Evolutionary conservation across 1,140 invertebrate genomes (phyloP).

Genomic region (Vanessa atalanta): DNA sequence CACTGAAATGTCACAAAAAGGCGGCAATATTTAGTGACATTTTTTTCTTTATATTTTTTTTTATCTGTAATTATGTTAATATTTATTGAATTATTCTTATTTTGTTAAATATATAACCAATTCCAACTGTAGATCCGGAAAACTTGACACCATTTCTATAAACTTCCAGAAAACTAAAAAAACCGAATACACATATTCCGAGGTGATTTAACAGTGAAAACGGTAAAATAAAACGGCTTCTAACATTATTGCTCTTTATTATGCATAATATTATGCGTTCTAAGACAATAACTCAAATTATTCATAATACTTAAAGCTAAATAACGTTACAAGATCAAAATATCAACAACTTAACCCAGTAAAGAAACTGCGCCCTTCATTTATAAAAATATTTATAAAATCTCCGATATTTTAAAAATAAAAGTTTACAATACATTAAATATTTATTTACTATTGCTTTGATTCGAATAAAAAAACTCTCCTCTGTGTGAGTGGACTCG

Average conservation of each 20-base stretch:
- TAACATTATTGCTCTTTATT: conserved; percentile 17
- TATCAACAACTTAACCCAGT: conserved; percentile 7
- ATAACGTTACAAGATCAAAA: conserved; percentile 1
- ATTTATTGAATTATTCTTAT: too few species aligned
- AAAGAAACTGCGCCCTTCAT: background rate
- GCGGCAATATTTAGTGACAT: too few species aligned
- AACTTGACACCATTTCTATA: too few species aligned
- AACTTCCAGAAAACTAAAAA: too few species aligned
- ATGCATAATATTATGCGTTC: conserved; percentile 1
- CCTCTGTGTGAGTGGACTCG: too few species aligned
- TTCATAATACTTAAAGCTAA: conserved; percentile 1
- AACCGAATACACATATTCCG: too few species aligned
- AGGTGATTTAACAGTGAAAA: background rate
- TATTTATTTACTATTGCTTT: background rate
- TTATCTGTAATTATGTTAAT: too few species aligned
- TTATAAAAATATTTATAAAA: background rate
- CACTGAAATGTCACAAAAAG: background rate
- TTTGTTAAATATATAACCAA: too few species aligned
- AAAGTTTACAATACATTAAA: background rate
- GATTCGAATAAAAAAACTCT: too few species aligned
- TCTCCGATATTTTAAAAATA: conserved; percentile 3
- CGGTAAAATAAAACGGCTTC: background rate
- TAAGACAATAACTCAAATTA: background rate
- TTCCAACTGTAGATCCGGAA: too few species aligned
- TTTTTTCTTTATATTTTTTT: too few species aligned